Percentiles rank a stretch among this genome's conserved stretches.
These are phyloP conservation scores for Sphaerophoria rueppellii DNA, from an alignment of 2,888 invertebrate species.

Conservation along the genomic window DNA sequence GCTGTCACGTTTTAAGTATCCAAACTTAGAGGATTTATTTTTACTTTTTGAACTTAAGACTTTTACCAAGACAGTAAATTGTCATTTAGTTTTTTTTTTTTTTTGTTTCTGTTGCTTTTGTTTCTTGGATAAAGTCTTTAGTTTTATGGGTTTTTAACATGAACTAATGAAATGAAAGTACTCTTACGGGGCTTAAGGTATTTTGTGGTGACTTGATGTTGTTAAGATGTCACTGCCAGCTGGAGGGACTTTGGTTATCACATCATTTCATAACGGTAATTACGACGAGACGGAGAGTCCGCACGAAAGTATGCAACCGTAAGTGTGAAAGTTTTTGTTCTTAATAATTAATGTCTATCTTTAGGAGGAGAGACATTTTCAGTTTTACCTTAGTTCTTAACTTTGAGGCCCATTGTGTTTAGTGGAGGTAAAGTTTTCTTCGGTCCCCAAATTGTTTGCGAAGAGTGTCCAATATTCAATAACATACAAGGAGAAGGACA, in stretches of 20 bases:
- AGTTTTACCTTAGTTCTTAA: too few relatives aligned
- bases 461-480: too few relatives aligned
- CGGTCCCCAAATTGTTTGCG: too few relatives aligned
- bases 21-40: constrained; percentile 37
- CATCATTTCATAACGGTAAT: too few relatives aligned
- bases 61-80: constrained; percentile 14
- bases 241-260: neutral
- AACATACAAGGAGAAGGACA: too few relatives aligned
- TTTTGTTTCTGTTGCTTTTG: neutral
- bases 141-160: constrained; percentile 22
- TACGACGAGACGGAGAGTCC: too few relatives aligned
- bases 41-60: constrained; percentile 30
- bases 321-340: too few relatives aligned
- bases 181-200: neutral
- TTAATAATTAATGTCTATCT: too few relatives aligned
- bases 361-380: too few relatives aligned
- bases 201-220: neutral
- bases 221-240: neutral
- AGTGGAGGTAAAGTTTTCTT: too few relatives aligned
- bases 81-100: constrained; percentile 4
- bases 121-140: neutral
- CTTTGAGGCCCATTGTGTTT: too few relatives aligned
- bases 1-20: constrained; percentile 29
- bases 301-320: too few relatives aligned
- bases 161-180: constrained; percentile 1